Conservation (phyloP, 2,797 vertebrate species). For the Gorsachius magnificus region DNA sequence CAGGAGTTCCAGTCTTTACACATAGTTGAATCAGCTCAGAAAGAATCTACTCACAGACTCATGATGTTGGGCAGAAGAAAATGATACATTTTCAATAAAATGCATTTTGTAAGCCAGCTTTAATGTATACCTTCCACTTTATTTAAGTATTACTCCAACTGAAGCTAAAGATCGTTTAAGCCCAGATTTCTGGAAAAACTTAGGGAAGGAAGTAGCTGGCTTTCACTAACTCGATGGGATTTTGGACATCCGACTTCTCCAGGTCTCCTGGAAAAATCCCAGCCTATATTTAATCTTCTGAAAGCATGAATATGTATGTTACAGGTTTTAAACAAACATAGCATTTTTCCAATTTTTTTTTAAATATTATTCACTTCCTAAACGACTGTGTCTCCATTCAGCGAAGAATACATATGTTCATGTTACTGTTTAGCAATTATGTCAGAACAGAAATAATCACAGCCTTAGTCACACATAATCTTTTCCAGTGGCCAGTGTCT, state of each 20-base stretch:
- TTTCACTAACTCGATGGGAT: background rate
- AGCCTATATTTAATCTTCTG: background rate
- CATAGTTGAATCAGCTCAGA: background rate
- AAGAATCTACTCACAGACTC: background rate
- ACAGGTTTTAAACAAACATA: background rate
- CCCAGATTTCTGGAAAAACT: background rate
- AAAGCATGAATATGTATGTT: background rate
- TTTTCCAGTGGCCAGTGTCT: slow-evolving; percentile 64
- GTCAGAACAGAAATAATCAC: background rate
- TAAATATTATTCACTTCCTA: background rate
- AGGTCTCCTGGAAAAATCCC: background rate
- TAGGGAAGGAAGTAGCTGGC: background rate
- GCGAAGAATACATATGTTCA: background rate
- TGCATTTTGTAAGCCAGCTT: background rate
- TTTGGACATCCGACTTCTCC: background rate
- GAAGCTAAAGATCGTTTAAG: background rate
- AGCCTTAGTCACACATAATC: slow-evolving; percentile 27
- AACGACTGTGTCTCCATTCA: background rate
- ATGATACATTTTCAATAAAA: background rate
- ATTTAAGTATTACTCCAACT: background rate
- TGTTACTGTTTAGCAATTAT: slow-evolving; percentile 17
- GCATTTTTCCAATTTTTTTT: background rate
- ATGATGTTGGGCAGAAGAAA: background rate
- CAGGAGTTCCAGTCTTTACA: background rate
- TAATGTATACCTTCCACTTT: background rate